phyloP scores from a whole-genome alignment of 2,113 vertebrate genomes.

The Nyctereutes procyonoides region DNA sequence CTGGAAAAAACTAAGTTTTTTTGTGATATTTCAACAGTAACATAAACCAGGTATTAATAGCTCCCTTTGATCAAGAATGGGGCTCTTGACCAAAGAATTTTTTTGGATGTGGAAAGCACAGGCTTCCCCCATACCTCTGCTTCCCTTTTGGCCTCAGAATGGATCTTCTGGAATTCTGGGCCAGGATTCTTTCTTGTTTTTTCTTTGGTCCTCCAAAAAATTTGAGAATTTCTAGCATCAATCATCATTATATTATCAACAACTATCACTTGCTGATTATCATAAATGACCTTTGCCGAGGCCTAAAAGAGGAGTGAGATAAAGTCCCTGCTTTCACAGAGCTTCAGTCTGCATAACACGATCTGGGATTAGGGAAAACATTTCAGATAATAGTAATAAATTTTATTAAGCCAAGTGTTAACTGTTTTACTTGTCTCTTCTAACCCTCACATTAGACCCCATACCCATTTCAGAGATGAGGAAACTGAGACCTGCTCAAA shows the following conservation, averaged over 20 bases:
- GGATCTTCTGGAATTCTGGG: slow-evolving; percentile 36
- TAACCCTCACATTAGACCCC: neutral
- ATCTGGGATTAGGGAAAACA: neutral
- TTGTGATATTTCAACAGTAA: slow-evolving; percentile 81
- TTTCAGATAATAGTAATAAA: neutral
- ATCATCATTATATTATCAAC: slow-evolving; percentile 24
- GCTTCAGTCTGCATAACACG: neutral
- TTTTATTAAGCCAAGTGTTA: neutral
- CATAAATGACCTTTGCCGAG: neutral
- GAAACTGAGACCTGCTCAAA: neutral
- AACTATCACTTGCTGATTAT: neutral
- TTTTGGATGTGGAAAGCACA: neutral
- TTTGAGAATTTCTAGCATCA: slow-evolving; percentile 32
- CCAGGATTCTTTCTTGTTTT: slow-evolving; percentile 28
- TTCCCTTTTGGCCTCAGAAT: neutral
- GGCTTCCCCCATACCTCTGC: neutral
- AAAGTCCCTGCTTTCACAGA: neutral
- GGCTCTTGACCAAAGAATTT: neutral
- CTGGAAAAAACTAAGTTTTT: slow-evolving; percentile 79
- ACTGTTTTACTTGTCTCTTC: neutral
- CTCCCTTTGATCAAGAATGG: slow-evolving; percentile 82
- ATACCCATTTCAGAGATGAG: slow-evolving; percentile 10
- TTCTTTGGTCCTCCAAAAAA: slow-evolving; percentile 42
- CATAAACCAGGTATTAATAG: slow-evolving; percentile 86
- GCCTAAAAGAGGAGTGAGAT: neutral